Evolutionary conservation across 2,113 vertebrate species (phyloP).

Genomic region (Elephantulus edwardii): DNA sequence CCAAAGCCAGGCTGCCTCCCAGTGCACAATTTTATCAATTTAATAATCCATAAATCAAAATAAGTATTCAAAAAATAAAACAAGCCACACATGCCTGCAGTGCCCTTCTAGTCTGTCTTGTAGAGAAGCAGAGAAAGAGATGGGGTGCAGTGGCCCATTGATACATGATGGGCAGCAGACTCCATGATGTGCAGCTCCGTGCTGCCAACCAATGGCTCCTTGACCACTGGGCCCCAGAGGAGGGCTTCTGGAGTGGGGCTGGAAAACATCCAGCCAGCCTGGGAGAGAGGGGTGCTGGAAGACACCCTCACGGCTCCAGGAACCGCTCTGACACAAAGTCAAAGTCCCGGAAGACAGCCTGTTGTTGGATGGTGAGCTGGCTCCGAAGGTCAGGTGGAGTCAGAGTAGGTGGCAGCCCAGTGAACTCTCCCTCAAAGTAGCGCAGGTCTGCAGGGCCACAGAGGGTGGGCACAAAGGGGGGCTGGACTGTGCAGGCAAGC

Average conservation of each 20-base stretch:
- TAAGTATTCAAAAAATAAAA: slow-evolving; percentile 61
- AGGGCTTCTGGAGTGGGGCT: background rate
- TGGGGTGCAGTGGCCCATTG: background rate
- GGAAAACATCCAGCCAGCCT: too few species aligned
- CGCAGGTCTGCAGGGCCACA: slow-evolving; percentile 87
- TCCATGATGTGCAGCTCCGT: fast-evolving
- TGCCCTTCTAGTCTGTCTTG: background rate
- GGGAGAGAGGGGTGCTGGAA: fast-evolving
- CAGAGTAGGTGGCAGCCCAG: slow-evolving; percentile 87
- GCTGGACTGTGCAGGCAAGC: slow-evolving; percentile 86
- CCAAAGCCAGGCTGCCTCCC: background rate
- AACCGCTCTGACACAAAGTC: slow-evolving; percentile 90
- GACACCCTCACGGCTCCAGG: slow-evolving; percentile 70
- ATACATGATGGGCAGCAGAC: background rate
- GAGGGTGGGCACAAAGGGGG: slow-evolving; percentile 90
- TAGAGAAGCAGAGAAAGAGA: background rate
- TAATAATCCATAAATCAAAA: slow-evolving; percentile 67
- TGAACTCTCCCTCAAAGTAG: slow-evolving; percentile 95
- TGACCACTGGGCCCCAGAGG: background rate
- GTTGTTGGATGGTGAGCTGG: slow-evolving; percentile 85
- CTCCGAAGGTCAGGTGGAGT: slow-evolving; percentile 86
- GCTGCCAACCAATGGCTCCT: fast-evolving
- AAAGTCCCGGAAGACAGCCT: slow-evolving; percentile 91
- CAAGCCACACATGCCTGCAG: background rate
- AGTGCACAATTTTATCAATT: slow-evolving; percentile 54